These are phyloP conservation scores for Xiphophorus birchmanni DNA, from an alignment of 2,797 vertebrate genomes.

Conservation along the genomic window DNA sequence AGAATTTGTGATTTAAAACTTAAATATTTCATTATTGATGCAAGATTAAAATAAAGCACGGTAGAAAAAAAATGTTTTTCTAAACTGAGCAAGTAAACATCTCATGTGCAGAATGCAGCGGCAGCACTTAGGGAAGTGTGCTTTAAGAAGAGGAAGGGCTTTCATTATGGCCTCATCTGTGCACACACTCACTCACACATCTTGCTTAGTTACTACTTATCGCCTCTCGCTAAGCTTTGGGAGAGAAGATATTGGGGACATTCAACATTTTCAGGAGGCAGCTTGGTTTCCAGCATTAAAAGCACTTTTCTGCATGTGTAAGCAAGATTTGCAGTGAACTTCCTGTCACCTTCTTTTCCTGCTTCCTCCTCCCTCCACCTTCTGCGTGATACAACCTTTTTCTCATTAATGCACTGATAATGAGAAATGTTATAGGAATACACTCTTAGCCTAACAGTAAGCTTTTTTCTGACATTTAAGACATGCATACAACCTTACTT, in stretches of 20 bases:
- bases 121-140: constrained; percentile 14
- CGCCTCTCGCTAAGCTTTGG: constrained; percentile 32
- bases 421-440: constrained; percentile 24
- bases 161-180: constrained; percentile 38
- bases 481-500: not conserved
- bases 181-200: constrained; percentile 18
- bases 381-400: constrained; percentile 4
- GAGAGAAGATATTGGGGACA: constrained; percentile 55
- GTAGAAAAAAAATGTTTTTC: not conserved
- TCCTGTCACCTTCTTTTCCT: constrained; percentile 30
- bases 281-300: constrained; percentile 48
- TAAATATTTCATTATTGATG: not conserved
- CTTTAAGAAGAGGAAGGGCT: constrained; percentile 36
- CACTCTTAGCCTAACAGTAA: not conserved
- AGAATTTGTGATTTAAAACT: constrained; percentile 6
- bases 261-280: constrained; percentile 51
- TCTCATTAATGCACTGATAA: constrained; percentile 1
- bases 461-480: constrained; percentile 5
- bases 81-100: constrained; percentile 8
- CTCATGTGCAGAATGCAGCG: constrained; percentile 12
- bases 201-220: constrained; percentile 42
- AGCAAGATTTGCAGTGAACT: constrained; percentile 58
- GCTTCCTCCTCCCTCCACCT: not conserved
- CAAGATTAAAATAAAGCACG: constrained; percentile 3
- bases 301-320: constrained; percentile 52